These are phyloP conservation scores for Poecilia gillii DNA, from an alignment of 2,797 vertebrate species.

Conservation along the genomic window DNA sequence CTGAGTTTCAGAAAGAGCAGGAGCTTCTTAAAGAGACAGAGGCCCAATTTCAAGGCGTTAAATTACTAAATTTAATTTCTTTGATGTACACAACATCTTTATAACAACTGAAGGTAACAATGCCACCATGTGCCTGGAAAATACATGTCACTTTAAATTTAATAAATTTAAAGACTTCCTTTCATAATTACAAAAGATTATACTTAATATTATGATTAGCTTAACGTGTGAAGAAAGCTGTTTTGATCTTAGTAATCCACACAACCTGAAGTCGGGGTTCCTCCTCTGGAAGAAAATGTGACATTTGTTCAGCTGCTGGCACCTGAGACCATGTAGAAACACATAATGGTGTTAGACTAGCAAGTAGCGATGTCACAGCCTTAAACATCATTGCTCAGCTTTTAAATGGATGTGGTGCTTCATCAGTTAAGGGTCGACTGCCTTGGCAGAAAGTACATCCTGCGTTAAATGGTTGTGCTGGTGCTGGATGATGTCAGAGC, in stretches of 20 bases:
- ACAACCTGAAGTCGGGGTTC: background rate
- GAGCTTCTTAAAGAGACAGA: no score
- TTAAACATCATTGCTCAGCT: background rate
- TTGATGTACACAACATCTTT: no score
- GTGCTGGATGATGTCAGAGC: constrained; percentile 5
- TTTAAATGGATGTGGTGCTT: background rate
- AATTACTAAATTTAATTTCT: no score
- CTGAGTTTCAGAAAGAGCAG: no score
- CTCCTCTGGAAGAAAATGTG: background rate
- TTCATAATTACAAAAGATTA: no score
- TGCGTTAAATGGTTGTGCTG: constrained; percentile 3
- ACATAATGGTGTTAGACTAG: background rate
- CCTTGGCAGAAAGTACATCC: background rate
- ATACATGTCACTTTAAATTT: no score
- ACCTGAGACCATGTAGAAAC: background rate
- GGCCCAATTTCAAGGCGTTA: no score
- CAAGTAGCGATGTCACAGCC: background rate
- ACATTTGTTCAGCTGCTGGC: background rate
- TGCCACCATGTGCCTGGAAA: no score
- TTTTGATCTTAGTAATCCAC: background rate
- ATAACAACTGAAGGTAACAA: no score
- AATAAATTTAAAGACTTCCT: no score
- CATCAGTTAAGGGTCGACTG: background rate
- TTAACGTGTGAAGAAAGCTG: background rate
- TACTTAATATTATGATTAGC: no score